phyloP scores from a whole-genome alignment of 2,113 vertebrate genomes.

The Manacus vitellinus region DNA sequence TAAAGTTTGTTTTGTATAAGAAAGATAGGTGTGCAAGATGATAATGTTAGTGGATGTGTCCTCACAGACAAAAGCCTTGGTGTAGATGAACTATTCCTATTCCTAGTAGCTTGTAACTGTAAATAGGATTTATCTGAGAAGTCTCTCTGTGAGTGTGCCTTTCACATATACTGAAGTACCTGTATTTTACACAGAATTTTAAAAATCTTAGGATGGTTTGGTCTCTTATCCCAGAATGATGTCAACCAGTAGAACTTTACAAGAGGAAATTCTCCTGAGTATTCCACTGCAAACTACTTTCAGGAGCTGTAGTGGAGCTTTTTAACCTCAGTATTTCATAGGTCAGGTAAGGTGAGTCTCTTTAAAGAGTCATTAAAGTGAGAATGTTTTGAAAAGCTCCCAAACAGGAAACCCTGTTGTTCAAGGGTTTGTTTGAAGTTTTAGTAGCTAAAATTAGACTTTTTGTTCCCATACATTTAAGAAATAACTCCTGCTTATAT shows the following conservation, averaged over 20 bases:
- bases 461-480: not conserved
- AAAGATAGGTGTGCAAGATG: not conserved
- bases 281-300: not conserved
- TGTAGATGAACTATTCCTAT: not conserved
- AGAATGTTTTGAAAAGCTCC: constrained; percentile 58
- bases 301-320: not conserved
- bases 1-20: not conserved
- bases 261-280: not conserved
- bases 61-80: not conserved
- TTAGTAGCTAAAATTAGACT: not conserved
- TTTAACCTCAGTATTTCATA: not conserved
- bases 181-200: not conserved
- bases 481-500: not conserved
- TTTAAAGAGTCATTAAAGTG: constrained; percentile 42
- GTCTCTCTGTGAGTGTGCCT: not conserved
- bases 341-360: constrained; percentile 47
- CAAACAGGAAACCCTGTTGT: constrained; percentile 46
- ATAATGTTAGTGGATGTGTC: not conserved
- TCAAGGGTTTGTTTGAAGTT: constrained; percentile 23
- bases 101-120: not conserved
- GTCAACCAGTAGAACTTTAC: not conserved
- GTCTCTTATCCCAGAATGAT: not conserved
- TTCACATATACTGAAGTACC: not conserved
- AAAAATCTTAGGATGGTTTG: not conserved
- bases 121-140: not conserved